phyloP scores from a whole-genome alignment of 2,113 vertebrate genomes.

The Synodontis membranacea region DNA sequence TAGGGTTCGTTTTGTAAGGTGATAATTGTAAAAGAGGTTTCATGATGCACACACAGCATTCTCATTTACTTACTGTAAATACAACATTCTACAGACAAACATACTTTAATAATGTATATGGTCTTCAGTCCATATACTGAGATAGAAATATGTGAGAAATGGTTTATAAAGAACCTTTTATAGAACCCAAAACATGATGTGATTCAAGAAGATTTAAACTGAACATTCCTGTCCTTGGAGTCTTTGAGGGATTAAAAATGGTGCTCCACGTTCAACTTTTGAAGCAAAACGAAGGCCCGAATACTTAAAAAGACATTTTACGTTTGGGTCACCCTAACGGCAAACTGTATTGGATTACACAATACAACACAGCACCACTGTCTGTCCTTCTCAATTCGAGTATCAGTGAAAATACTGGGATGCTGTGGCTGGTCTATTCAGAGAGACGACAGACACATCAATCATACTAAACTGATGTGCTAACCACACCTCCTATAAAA shows the following conservation, averaged over 20 bases:
- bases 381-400: not conserved
- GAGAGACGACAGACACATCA: not conserved
- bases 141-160: not conserved
- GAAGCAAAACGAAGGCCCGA: not conserved
- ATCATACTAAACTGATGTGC: conserved; percentile 4
- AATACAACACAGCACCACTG: not conserved
- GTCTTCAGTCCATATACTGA: not conserved
- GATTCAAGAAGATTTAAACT: not conserved
- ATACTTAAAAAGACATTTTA: not conserved
- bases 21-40: not conserved
- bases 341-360: not conserved
- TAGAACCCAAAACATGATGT: not conserved
- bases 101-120: no score
- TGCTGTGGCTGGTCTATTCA: not conserved
- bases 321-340: not conserved
- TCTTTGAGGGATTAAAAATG: not conserved
- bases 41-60: not conserved
- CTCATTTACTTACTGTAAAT: not conserved
- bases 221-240: not conserved
- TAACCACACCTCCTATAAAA: conserved; percentile 44
- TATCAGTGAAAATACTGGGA: not conserved
- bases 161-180: not conserved
- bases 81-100: not conserved
- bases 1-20: not conserved
- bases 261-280: not conserved